Conservation (phyloP, 2,113 vertebrate genomes). For the Vulpes lagopus region DNA sequence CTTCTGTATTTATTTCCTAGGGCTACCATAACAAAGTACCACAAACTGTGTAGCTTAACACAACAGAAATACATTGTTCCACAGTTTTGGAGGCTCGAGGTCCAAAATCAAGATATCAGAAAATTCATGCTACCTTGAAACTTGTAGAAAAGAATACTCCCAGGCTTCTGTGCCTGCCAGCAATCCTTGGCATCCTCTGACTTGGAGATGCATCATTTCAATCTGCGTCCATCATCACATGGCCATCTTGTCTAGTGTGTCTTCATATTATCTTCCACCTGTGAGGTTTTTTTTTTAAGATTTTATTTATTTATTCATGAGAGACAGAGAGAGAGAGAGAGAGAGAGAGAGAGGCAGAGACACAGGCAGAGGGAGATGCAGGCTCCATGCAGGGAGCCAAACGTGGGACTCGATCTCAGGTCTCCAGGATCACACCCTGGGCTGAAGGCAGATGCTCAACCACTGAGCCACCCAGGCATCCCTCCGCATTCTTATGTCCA, state of each 20-base stretch:
- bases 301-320: too few relatives aligned
- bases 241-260: neutral
- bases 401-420: too few relatives aligned
- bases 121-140: neutral
- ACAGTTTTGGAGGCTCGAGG: neutral
- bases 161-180: neutral
- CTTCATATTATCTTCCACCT: neutral
- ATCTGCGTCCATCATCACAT: neutral
- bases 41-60: neutral
- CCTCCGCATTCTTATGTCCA: neutral
- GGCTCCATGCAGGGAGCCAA: too few relatives aligned
- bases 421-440: too few relatives aligned
- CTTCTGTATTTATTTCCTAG: neutral
- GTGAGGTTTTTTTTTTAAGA: too few relatives aligned
- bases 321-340: too few relatives aligned
- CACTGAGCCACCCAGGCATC: too few relatives aligned
- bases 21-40: neutral
- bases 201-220: neutral
- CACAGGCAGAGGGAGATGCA: too few relatives aligned
- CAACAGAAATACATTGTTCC: neutral
- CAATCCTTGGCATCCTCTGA: neutral
- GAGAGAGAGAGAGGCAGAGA: too few relatives aligned
- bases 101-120: neutral
- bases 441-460: too few relatives aligned
- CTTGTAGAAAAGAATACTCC: neutral